Percentiles rank a stretch among this genome's conserved stretches.
Evolutionary conservation across 2,113 vertebrate genomes (phyloP).

Genomic region (Bos taurus): ARS-UCD2.0 NC_037333.1:112538001-112538500

Average conservation of each 20-base stretch:
- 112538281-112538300: accelerated
- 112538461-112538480: not conserved
- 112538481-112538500: not conserved
- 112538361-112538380: not conserved
- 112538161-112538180: not conserved
- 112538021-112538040: not conserved
- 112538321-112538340: not conserved
- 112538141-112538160: not conserved
- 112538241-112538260: not conserved
- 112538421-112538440: not conserved
- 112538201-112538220: not conserved
- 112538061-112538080: not conserved
- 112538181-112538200: not conserved
- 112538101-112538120: not conserved
- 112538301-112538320: not conserved
- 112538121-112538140: not conserved
- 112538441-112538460: not conserved
- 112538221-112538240: not conserved
- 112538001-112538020: not conserved
- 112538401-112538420: not conserved
- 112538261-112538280: accelerated
- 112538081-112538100: not conserved
- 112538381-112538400: not conserved
- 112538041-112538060: not conserved
- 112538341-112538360: not conserved